Base-by-base conservation (phyloP, 1,140 invertebrate species). In the Ooceraea biroi region DNA sequence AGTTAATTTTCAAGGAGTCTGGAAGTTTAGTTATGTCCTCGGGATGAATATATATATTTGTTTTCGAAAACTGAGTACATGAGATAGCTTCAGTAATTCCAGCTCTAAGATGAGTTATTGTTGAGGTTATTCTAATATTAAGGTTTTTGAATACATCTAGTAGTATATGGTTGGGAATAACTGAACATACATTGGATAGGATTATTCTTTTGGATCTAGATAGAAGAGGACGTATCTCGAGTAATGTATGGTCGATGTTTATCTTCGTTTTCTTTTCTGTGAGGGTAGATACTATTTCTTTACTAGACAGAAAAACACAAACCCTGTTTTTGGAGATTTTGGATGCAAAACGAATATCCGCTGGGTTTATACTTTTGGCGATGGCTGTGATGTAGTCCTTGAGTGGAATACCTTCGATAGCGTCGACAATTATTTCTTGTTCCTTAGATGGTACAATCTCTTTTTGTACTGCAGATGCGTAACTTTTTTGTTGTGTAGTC, bases 171-270 rank as follows among this genome's bases (percentile, higher is more conserved):
- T 88, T 48, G 3, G 82, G 69, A 19, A 84, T 82, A n/a, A 63
- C n/a, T n/a, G 84, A 68, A 27, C 57, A 78, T 3, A 88, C 85
- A 71, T 88, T 88, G 14, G 84, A 86, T 41, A 66, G 17, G 22
- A 66, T 66, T 27, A 76, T 61, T 44, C 46, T 52, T 5, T 69
- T 58, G 19, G 17, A 30, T 25, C 17, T 60, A 1, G 11, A 50
- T 48, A 61, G 60, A 8, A 73, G 44, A 2, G 57, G 72, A 36
- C 57, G 25, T 30, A 74, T 36, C 1, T 1, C 12, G 1, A 74
- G 3, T 3, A n/a, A 1, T 12, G 7, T 17, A 22, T 58, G 44
- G 10, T 17, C 36, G 27, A 69, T 63, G 4, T 4, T 60, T 17
- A 76, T 30, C 36, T 60, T 22, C 17, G 30, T 17, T 10, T 76